phyloP scores from a whole-genome alignment of 2,888 invertebrate species.

The Trichogramma evanescens region DNA sequence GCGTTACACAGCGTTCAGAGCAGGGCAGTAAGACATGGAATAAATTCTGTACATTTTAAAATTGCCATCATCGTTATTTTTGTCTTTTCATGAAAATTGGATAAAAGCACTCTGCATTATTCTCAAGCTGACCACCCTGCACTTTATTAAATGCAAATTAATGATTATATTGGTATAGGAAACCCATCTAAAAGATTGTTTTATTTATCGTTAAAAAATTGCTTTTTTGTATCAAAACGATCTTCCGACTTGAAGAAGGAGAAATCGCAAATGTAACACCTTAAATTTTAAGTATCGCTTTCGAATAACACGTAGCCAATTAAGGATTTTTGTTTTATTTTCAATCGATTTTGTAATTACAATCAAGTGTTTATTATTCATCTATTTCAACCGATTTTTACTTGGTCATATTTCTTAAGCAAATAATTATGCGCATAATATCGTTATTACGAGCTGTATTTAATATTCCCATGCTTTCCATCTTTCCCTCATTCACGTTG shows the following conservation, averaged over 20 bases:
- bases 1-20: conserved; percentile 27
- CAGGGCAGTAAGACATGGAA: conserved; percentile 32
- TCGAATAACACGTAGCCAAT: conserved; percentile 45
- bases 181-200: neutral
- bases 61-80: too few relatives aligned
- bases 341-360: too few relatives aligned
- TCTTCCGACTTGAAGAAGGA: neutral
- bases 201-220: too few relatives aligned
- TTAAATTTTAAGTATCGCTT: conserved; percentile 43
- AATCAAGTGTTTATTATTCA: too few relatives aligned
- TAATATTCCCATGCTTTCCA: conserved; percentile 15
- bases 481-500: conserved; percentile 11
- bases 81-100: too few relatives aligned
- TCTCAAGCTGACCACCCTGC: too few relatives aligned
- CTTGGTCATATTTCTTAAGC: too few relatives aligned
- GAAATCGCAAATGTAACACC: conserved; percentile 18
- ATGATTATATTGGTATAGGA: conserved; percentile 14
- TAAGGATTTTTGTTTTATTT: conserved; percentile 26
- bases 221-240: too few relatives aligned
- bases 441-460: neutral
- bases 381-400: too few relatives aligned
- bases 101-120: too few relatives aligned
- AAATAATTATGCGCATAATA: too few relatives aligned
- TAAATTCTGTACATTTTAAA: neutral
- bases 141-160: conserved; percentile 16